Base-by-base conservation (phyloP, 2,113 vertebrate species). In the Paralichthys olivaceus region DNA sequence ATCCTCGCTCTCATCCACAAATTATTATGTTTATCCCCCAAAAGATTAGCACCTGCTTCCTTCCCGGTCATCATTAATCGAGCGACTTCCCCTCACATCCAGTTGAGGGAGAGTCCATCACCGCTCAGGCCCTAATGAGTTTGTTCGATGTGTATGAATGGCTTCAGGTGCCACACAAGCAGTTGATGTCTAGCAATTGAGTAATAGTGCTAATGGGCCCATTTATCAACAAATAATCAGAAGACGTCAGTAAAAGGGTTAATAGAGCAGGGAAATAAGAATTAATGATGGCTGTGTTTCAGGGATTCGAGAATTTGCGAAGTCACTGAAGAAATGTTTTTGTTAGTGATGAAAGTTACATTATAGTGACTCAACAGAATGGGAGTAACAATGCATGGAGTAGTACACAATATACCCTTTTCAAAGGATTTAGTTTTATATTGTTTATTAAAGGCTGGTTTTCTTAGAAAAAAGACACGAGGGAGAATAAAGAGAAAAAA, bases 171-270 rank as follows among this genome's bases (percentile, higher is more conserved):
- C 45, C 72, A 72, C 34, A 20, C 70, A 70, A 59, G 47, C 59
- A 37, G 60, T 49, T 32, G 68, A 76, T 81, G 29, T 70, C 54
- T 7, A 34, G 66, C 61, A 72, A 58, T 40, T 61, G 55, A 90
- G 71, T 84, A 59, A 73, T 75, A 22, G 32, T 1, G 37, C 82
- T 92, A 89, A 91, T 89, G 90, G 74, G 63, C 68, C 77, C 9
- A 89, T 91, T 81, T 57, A 89, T 93, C 90, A 93, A 62, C 69
- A 45, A 57, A 71, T 84, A 89, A 87, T 85, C 75, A 73, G 76
- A 68, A 59, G 51, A 29, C 66, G 87, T 80, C 84, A 51, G 59
- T 75, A 79, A 78, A 89, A 79, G 74, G 70, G 86, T 89, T 87
- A 88, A 85, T 84, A 89, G 88, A 92, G 90, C 88, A 55, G 69